A percentile compares a stretch with the other conserved stretches of the same genome.
These are phyloP conservation scores for Indicator maculatus DNA, from an alignment of 2,113 vertebrate species.

Conservation along the genomic window DNA sequence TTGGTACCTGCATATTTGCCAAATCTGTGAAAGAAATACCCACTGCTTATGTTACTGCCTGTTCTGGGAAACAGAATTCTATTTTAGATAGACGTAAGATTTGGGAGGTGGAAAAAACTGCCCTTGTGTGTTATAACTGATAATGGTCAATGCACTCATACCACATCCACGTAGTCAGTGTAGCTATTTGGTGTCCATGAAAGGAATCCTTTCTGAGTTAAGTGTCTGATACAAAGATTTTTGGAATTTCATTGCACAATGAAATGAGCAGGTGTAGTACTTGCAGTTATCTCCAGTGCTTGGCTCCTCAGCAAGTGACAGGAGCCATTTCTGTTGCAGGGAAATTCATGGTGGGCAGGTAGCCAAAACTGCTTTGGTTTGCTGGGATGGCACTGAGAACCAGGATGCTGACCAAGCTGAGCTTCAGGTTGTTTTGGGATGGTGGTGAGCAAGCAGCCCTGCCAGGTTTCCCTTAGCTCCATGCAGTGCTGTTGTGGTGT, in stretches of 20 bases:
- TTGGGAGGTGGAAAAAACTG: neutral
- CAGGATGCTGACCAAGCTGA: neutral
- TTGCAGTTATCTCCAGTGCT: neutral
- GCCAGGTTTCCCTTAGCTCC: neutral
- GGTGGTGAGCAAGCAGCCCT: neutral
- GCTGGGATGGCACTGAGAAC: neutral
- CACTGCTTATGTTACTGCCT: accelerated
- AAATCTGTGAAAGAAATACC: neutral
- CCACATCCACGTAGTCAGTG: neutral
- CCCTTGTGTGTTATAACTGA: neutral
- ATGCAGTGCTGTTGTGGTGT: accelerated
- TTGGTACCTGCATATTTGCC: neutral
- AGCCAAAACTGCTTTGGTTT: neutral
- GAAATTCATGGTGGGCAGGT: neutral
- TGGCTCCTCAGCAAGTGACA: neutral
- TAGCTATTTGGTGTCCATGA: neutral
- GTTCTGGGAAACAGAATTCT: neutral
- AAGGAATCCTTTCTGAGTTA: neutral
- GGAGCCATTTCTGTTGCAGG: neutral
- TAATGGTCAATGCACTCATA: neutral
- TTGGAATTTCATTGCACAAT: neutral
- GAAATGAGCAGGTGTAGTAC: neutral
- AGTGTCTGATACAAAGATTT: neutral
- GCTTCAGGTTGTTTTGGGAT: neutral
- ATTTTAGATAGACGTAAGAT: neutral